Percentiles rank a stretch among this genome's conserved stretches.
phyloP scores from a whole-genome alignment of 2,113 vertebrate genomes.

The Protomyctophum bolini region DNA sequence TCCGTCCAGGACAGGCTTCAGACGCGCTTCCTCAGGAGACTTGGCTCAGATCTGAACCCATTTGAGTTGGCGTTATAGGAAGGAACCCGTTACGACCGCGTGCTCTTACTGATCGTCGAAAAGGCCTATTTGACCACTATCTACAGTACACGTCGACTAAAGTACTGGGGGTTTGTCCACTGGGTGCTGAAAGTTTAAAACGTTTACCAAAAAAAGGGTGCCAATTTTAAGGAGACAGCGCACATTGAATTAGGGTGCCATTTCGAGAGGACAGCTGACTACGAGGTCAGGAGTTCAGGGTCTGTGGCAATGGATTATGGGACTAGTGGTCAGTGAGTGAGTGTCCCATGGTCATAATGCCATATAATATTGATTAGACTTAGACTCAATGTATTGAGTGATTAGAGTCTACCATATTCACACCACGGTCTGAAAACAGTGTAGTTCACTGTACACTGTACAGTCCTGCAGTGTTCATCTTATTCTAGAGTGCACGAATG shows the following conservation, averaged over 20 bases:
- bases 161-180: too few species aligned
- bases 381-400: not conserved
- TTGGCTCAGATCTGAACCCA: too few species aligned
- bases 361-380: conserved; percentile 13
- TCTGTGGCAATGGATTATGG: conserved; percentile 10
- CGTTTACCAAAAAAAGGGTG: not conserved
- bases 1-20: too few species aligned
- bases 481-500: too few species aligned
- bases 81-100: too few species aligned
- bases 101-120: too few species aligned
- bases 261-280: not conserved
- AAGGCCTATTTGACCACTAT: too few species aligned
- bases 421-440: not conserved
- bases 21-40: too few species aligned
- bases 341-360: conserved; percentile 25
- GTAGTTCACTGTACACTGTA: not conserved
- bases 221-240: not conserved
- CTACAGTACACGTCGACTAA: too few species aligned
- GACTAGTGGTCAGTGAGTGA: not conserved
- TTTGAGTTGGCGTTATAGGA: too few species aligned
- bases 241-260: not conserved
- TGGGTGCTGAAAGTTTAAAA: too few species aligned
- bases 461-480: too few species aligned
- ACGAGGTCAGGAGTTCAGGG: conserved; percentile 36
- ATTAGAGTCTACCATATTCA: not conserved